These are phyloP conservation scores for Melanotaenia boesemani DNA, from an alignment of 2,797 vertebrate species.

Conservation along the genomic window DNA sequence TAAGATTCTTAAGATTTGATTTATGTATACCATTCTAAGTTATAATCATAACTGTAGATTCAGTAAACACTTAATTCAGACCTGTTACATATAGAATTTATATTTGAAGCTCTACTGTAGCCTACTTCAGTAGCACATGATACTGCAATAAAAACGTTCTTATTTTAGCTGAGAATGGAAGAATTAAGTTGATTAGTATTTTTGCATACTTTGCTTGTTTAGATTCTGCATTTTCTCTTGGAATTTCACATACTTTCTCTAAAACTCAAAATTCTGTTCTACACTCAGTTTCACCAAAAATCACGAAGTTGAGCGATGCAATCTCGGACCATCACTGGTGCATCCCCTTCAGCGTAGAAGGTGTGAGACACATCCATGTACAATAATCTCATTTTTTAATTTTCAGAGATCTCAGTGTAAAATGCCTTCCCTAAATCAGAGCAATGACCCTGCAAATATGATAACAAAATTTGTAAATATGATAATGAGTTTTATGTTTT, in stretches of 20 bases:
- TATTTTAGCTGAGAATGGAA: too few species aligned
- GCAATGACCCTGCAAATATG: neutral
- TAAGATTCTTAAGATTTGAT: too few species aligned
- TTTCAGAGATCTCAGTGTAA: neutral
- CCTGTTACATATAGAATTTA: too few species aligned
- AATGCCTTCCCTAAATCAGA: neutral
- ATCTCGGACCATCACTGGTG: slow-evolving; percentile 97
- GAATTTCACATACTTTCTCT: slow-evolving; percentile 11
- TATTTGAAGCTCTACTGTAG: too few species aligned
- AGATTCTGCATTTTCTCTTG: slow-evolving; percentile 11
- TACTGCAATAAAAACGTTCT: too few species aligned
- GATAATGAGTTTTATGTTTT: neutral
- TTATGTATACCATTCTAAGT: too few species aligned
- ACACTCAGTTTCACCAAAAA: slow-evolving; percentile 90
- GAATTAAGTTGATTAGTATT: neutral
- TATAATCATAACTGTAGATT: too few species aligned
- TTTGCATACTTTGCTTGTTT: slow-evolving; percentile 13
- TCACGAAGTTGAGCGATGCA: slow-evolving; percentile 92
- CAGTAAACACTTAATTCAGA: too few species aligned
- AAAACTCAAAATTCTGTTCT: slow-evolving; percentile 23
- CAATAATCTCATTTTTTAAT: neutral
- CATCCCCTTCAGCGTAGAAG: slow-evolving; percentile 95
- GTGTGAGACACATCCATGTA: slow-evolving; percentile 38
- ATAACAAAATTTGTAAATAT: neutral
- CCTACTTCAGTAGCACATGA: too few species aligned